phyloP scores from a whole-genome alignment of 2,797 vertebrate species.

The Salarias fasciatus region DNA sequence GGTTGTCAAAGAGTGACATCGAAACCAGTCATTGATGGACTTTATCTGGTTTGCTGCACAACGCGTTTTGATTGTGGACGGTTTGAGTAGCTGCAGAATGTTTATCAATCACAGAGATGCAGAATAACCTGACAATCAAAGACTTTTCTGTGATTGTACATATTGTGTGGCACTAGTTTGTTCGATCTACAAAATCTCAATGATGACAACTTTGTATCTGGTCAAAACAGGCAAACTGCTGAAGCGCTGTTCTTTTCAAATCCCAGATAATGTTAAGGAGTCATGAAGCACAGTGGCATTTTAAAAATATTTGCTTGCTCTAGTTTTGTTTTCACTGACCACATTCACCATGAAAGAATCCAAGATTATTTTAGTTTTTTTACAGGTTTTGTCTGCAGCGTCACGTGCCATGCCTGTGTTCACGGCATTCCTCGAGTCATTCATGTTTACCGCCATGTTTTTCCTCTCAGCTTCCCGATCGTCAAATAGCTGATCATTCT shows the following conservation, averaged over 20 bases:
- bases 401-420: constrained; percentile 23
- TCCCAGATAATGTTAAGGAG: too few relatives aligned
- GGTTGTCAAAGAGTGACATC: constrained; percentile 20
- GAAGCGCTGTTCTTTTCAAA: too few relatives aligned
- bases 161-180: background rate
- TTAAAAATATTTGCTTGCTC: too few relatives aligned
- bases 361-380: too few relatives aligned
- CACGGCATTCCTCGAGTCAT: constrained; percentile 25
- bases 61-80: constrained; percentile 12
- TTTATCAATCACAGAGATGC: constrained; percentile 16
- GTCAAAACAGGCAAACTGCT: background rate
- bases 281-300: too few relatives aligned
- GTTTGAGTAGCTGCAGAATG: constrained; percentile 5
- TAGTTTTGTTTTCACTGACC: too few relatives aligned
- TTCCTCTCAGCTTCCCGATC: constrained; percentile 36
- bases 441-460: constrained; percentile 41
- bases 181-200: background rate
- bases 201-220: constrained; percentile 5
- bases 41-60: constrained; percentile 3
- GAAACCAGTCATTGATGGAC: constrained; percentile 11
- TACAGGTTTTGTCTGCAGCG: constrained; percentile 8
- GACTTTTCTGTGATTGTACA: constrained; percentile 7
- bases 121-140: constrained; percentile 41
- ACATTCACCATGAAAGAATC: too few relatives aligned
- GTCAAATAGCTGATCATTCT: too few relatives aligned